Evolutionary conservation across 2,888 invertebrate genomes (phyloP), one percentile per base, ranked within the genome.

Genomic region (Clusia tigrina): DNA sequence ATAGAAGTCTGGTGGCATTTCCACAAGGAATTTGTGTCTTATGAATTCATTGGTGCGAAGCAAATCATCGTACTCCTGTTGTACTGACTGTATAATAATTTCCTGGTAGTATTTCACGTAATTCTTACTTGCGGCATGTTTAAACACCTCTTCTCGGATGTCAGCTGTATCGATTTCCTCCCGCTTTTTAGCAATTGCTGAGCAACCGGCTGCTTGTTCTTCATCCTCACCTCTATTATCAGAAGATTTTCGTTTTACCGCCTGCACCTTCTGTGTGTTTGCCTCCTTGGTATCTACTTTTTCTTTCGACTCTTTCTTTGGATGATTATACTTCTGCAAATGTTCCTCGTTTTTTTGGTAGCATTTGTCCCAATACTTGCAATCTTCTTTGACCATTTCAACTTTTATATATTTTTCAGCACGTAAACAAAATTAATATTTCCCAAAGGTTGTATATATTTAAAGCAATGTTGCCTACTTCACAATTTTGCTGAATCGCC

Each of bases 1-100:
- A 74, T 89, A 95, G 81, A 96, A 96, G 82, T 96, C 96, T n/a
- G 87, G 80, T 0, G 96, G 96, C 94, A 96, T 95, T 66, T 92
- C 88, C 0, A 93, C 88, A 25, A 94, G 82, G 81, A 95, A 96
- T 69, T 92, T 88, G 60, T 90, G 86, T 71, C 90, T 88, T 54
- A 94, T 89, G 69, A 86, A 89, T 74, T 84, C 85, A 58, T 83
- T 81, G 70, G 87, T 86, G 54, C 82, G 80, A 23, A 86, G 83
- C 56, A 85, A 81, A 71, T 87, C 80, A 74, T 86, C 81, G 81
- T 74, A 81, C 69, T 74, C 85, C 51, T 71, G 73, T 68, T 80
- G 69, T 74, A 80, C 72, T 65, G 83, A 76, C 76, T 74, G 68
- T 63, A 76, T 72, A 10, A 78, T 78, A 18, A 78, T 73, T 54